Conservation (phyloP, 2,797 vertebrate species). For the Glossophaga mutica region DNA sequence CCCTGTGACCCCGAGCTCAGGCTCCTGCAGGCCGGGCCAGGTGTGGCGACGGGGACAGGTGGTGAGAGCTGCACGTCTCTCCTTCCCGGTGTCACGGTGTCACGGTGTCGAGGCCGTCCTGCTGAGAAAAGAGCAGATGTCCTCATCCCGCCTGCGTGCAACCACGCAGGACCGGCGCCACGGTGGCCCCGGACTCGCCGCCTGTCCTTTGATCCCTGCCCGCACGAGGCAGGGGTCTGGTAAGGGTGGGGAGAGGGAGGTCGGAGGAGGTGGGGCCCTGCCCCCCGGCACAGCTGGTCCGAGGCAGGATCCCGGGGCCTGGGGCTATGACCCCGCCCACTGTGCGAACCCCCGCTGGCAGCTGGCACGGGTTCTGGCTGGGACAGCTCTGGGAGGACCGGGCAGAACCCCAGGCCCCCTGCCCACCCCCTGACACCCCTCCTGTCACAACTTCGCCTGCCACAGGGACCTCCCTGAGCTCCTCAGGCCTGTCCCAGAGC, state of each 20-base stretch:
- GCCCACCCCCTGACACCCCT: neutral
- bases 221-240: accelerated
- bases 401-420: accelerated
- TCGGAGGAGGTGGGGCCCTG: accelerated
- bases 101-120: neutral
- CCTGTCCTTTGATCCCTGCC: too few relatives aligned
- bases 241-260: accelerated
- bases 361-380: neutral
- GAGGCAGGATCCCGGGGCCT: accelerated
- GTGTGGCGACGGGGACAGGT: neutral
- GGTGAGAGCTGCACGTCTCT: accelerated
- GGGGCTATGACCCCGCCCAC: accelerated
- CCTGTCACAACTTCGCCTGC: neutral
- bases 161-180: accelerated
- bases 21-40: neutral
- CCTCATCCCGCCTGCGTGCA: accelerated
- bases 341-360: neutral
- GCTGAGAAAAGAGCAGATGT: neutral
- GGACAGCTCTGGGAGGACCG: neutral
- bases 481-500: neutral
- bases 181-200: accelerated
- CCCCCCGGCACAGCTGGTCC: accelerated
- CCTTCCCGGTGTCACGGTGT: accelerated
- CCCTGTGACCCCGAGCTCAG: accelerated
- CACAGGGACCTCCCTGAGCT: neutral